Evolutionary conservation across 2,113 vertebrate genomes (phyloP).

Genomic region (Campylomormyrus numenius): DNA sequence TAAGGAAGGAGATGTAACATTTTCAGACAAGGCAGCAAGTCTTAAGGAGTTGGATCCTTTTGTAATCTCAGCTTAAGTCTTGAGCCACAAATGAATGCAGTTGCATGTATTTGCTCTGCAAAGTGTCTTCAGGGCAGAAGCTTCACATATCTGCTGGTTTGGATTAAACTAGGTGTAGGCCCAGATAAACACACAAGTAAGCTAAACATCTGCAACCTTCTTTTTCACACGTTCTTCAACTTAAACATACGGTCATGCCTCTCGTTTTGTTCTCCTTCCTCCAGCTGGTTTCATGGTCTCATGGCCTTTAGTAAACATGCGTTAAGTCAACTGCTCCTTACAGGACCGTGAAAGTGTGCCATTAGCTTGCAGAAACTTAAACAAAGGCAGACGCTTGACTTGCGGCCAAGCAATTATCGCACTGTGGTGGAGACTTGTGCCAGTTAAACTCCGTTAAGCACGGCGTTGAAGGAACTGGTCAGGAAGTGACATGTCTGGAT

Average conservation of each 20-base stretch:
- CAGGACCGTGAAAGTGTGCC: neutral
- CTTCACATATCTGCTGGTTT: neutral
- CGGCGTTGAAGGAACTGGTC: neutral
- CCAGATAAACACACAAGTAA: neutral
- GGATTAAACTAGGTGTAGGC: neutral
- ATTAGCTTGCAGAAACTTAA: neutral
- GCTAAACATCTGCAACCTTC: neutral
- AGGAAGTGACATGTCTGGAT: neutral
- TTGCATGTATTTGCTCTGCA: neutral
- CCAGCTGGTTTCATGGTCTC: neutral
- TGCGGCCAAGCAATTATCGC: neutral
- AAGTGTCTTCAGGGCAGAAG: neutral
- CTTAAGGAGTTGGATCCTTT: neutral
- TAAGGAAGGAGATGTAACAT: neutral
- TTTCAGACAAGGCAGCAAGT: neutral
- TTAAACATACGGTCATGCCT: neutral
- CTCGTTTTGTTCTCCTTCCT: neutral
- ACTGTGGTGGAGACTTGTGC: neutral
- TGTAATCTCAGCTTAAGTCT: neutral
- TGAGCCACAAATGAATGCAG: neutral
- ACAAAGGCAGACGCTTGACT: neutral
- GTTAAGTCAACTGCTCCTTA: neutral
- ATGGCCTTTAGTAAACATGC: neutral
- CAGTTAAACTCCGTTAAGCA: neutral
- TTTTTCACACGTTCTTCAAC: neutral